phyloP scores from a whole-genome alignment of 2,797 vertebrate genomes.

The Pempheris klunzingeri region DNA sequence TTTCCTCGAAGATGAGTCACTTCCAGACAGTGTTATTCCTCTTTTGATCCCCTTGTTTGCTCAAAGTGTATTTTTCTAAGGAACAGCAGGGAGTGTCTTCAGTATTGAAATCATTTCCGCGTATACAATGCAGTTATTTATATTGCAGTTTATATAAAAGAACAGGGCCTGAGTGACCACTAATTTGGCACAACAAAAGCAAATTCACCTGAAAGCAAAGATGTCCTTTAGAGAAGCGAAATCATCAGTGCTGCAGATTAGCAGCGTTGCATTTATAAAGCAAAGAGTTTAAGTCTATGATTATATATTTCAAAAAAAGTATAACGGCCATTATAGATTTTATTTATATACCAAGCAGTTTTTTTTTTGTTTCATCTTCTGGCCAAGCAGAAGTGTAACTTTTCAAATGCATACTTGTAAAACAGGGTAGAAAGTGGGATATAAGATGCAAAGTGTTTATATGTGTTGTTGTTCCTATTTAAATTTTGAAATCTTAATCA shows the following conservation, averaged over 20 bases:
- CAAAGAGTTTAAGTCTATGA: conserved; percentile 74
- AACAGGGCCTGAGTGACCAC: conserved; percentile 44
- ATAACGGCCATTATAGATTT: conserved; percentile 78
- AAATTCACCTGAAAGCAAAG: conserved; percentile 34
- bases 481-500: conserved; percentile 74
- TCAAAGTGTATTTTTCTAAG: conserved; percentile 71
- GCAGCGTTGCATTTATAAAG: conserved; percentile 77
- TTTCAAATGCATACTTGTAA: conserved; percentile 71
- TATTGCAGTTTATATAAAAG: conserved; percentile 47
- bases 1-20: conserved; percentile 41
- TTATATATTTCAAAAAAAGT: conserved; percentile 74
- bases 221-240: conserved; percentile 27
- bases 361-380: conserved; percentile 48
- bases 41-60: conserved; percentile 54
- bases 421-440: conserved; percentile 78
- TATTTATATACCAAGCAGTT: conserved; percentile 83
- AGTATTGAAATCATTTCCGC: conserved; percentile 70
- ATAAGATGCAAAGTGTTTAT: conserved; percentile 81
- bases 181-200: conserved; percentile 47
- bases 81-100: conserved; percentile 75
- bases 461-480: conserved; percentile 82
- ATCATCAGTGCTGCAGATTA: conserved; percentile 49
- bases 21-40: conserved; percentile 70
- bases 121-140: conserved; percentile 68
- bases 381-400: conserved; percentile 61